phyloP scores from a whole-genome alignment of 2,113 vertebrate species.

The Xerus inauris region DNA sequence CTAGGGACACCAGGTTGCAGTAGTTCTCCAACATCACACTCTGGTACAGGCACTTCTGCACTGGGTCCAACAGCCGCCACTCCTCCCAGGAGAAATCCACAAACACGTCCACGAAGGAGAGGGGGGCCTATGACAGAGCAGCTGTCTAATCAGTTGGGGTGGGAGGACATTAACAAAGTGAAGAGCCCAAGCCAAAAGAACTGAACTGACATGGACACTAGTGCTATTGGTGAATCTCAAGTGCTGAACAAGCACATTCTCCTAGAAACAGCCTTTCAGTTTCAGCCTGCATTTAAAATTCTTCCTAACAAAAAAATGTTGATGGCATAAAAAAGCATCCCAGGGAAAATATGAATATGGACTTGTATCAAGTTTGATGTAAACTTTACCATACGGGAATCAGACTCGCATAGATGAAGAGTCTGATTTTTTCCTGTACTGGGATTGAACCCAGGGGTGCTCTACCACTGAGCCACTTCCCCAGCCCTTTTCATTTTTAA shows the following conservation, averaged over 20 bases:
- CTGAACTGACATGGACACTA: too few relatives aligned
- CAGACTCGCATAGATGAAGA: not conserved
- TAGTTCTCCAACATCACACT: conserved; percentile 70
- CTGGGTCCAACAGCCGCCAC: conserved; percentile 40
- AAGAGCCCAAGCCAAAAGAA: too few relatives aligned
- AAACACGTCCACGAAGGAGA: conserved; percentile 57
- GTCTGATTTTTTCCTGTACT: not conserved
- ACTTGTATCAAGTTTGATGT: not conserved
- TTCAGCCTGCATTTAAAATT: not conserved
- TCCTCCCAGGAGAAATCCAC: conserved; percentile 67
- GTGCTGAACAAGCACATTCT: not conserved
- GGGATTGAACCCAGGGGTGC: too few relatives aligned
- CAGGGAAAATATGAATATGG: not conserved
- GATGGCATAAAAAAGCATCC: not conserved
- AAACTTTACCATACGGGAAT: not conserved
- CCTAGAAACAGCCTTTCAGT: not conserved
- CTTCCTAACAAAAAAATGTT: not conserved
- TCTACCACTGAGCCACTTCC: too few relatives aligned
- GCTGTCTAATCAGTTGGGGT: too few relatives aligned
- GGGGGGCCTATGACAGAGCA: not conserved
- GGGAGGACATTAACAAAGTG: too few relatives aligned
- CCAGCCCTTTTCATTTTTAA: too few relatives aligned
- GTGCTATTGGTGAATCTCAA: not conserved
- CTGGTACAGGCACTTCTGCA: conserved; percentile 50
- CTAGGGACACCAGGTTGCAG: conserved; percentile 36